phyloP scores from a whole-genome alignment of 2,888 invertebrate species.

The Trichogramma evanescens region DNA sequence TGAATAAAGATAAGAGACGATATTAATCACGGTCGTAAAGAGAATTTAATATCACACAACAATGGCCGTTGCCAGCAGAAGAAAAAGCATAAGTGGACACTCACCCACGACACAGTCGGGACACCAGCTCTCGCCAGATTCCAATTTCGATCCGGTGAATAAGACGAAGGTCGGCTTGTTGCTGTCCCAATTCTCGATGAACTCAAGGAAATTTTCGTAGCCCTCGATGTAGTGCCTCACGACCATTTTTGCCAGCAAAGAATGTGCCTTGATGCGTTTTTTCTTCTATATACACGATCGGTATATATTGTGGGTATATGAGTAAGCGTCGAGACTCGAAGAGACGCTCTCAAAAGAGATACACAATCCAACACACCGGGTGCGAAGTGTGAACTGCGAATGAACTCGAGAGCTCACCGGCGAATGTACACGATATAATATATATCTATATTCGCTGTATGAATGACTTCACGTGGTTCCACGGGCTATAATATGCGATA shows the following conservation, averaged over 20 bases:
- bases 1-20: slow-evolving; percentile 2
- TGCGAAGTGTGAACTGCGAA: too few species aligned
- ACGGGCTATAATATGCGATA: too few species aligned
- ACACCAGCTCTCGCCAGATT: slow-evolving; percentile 77
- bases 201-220: slow-evolving; percentile 57
- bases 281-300: neutral
- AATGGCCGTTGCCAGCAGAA: neutral
- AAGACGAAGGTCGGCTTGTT: slow-evolving; percentile 52
- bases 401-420: too few species aligned
- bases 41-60: neutral
- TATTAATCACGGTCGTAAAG: neutral
- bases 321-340: too few species aligned
- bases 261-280: too few species aligned
- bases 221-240: slow-evolving; percentile 51
- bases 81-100: neutral
- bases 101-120: slow-evolving; percentile 79
- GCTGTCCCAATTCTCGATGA: slow-evolving; percentile 50
- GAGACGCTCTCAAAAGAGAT: too few species aligned
- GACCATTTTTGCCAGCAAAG: slow-evolving; percentile 45
- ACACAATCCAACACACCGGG: too few species aligned
- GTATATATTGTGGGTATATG: too few species aligned
- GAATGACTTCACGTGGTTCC: too few species aligned
- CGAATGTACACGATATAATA: too few species aligned
- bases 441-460: too few species aligned
- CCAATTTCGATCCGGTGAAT: slow-evolving; percentile 61